Conservation (phyloP, 1,140 invertebrate genomes). For the Lanistes nyassanus region DNA sequence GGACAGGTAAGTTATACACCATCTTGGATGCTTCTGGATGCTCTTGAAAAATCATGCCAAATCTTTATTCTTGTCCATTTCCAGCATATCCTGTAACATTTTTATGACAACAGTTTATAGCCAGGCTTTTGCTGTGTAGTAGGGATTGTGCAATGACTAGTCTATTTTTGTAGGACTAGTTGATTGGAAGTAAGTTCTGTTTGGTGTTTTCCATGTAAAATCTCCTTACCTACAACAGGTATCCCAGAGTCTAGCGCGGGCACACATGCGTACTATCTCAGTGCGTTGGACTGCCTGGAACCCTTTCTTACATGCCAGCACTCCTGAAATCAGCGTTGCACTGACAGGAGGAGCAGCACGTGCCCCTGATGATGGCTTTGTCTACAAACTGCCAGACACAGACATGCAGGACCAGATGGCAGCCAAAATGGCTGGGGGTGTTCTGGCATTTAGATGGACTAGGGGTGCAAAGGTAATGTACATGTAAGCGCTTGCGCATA, state of each 20-base stretch:
- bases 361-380: constrained; percentile 59
- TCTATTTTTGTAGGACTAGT: too few relatives aligned
- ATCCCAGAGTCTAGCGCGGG: constrained; percentile 41
- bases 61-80: not conserved
- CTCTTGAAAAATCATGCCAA: too few relatives aligned
- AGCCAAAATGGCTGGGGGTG: constrained; percentile 50
- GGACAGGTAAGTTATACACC: too few relatives aligned
- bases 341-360: constrained; percentile 53
- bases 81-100: not conserved
- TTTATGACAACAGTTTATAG: not conserved
- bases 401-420: constrained; percentile 55
- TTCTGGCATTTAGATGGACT: constrained; percentile 51
- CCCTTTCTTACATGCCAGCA: constrained; percentile 52
- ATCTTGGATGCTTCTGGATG: too few relatives aligned
- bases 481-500: too few relatives aligned
- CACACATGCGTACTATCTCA: constrained; percentile 50
- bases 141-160: too few relatives aligned
- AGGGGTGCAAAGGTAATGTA: constrained; percentile 41
- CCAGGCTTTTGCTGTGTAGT: too few relatives aligned
- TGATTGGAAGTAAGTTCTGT: too few relatives aligned
- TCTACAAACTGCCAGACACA: constrained; percentile 57
- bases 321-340: constrained; percentile 44
- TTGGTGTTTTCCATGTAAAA: too few relatives aligned
- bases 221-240: constrained; percentile 31
- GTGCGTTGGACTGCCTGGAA: constrained; percentile 64